Conservation (phyloP, 2,113 vertebrate genomes). For the Channa argus region DNA sequence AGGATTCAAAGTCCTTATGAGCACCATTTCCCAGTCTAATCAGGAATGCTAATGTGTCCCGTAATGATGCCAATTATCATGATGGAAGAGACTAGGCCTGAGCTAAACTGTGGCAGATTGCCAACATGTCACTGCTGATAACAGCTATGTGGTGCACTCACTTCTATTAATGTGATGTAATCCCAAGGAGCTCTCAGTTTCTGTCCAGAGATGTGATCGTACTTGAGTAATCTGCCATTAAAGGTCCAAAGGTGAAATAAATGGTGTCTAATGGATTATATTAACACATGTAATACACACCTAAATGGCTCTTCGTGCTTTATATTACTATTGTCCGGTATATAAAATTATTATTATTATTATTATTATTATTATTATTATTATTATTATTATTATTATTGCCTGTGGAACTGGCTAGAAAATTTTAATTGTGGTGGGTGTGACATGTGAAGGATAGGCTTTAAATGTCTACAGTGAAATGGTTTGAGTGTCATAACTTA, state of each 20-base stretch:
- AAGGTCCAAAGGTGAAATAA: slow-evolving; percentile 13
- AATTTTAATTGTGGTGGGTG: too few relatives aligned
- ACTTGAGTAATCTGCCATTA: slow-evolving; percentile 28
- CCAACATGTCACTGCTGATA: slow-evolving; percentile 43
- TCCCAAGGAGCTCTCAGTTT: slow-evolving; percentile 10
- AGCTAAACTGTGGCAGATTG: slow-evolving; percentile 25
- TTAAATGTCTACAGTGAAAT: slow-evolving; percentile 4
- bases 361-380: too few relatives aligned
- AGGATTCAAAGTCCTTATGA: slow-evolving; percentile 14
- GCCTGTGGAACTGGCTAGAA: neutral
- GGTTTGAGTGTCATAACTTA: slow-evolving; percentile 10
- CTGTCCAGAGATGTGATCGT: slow-evolving; percentile 24
- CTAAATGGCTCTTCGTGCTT: neutral
- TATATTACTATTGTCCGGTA: too few relatives aligned
- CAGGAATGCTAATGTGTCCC: slow-evolving; percentile 65
- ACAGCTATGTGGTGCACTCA: slow-evolving; percentile 37
- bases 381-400: too few relatives aligned
- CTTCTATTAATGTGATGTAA: slow-evolving; percentile 43
- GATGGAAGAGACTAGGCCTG: slow-evolving; percentile 50
- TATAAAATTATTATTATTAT: too few relatives aligned
- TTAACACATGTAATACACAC: slow-evolving; percentile 2
- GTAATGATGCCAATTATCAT: slow-evolving; percentile 67
- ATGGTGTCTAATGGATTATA: slow-evolving; percentile 9
- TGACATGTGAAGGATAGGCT: neutral
- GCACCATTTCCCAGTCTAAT: slow-evolving; percentile 54